Conservation (phyloP, 1,140 invertebrate species). For the Samia ricini region DNA sequence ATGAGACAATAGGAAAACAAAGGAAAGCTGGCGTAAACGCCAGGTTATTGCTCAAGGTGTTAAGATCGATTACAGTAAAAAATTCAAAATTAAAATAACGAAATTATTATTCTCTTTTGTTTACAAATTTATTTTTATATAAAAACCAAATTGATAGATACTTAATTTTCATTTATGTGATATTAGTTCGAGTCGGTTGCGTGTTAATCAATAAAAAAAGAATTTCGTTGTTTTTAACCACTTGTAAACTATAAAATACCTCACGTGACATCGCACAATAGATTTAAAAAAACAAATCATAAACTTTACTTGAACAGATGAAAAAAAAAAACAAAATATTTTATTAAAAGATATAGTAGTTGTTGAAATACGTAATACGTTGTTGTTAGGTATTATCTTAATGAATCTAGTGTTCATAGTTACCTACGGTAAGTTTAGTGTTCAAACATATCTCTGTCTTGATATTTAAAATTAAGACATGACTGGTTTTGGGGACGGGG, state of each 20-base stretch:
- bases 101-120: too few species aligned
- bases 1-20: too few species aligned
- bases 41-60: too few species aligned
- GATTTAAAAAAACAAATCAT: not conserved
- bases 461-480: conserved; percentile 3
- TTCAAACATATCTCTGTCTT: conserved; percentile 2
- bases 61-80: too few species aligned
- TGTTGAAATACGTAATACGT: not conserved
- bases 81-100: too few species aligned
- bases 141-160: not conserved
- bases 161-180: not conserved
- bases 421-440: not conserved
- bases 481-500: too few species aligned
- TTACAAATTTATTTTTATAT: not conserved
- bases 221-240: not conserved
- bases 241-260: not conserved
- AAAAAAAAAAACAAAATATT: not conserved
- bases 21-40: too few species aligned
- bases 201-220: too few species aligned
- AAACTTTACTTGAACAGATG: not conserved
- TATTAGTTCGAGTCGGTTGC: not conserved
- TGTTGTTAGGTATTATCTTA: not conserved
- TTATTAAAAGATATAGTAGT: not conserved
- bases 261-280: not conserved
- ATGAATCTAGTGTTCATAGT: not conserved